phyloP scores from a whole-genome alignment of 2,113 vertebrate species.

The Chamaetylas fuelleborni region DNA sequence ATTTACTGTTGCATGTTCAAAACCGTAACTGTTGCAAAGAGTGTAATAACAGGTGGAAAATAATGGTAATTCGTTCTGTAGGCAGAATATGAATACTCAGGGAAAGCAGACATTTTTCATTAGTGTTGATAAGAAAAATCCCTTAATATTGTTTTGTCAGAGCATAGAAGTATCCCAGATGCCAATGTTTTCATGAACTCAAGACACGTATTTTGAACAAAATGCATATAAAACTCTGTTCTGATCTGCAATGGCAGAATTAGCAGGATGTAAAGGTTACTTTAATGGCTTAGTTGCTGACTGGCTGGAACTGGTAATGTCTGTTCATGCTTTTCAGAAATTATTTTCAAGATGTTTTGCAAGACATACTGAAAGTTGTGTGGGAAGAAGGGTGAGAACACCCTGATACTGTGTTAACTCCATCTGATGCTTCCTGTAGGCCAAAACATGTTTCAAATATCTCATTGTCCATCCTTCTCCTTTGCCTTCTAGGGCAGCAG shows the following conservation, averaged over 20 bases:
- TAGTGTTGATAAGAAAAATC: not conserved
- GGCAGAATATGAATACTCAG: not conserved
- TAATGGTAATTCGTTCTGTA: not conserved
- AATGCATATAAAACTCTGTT: not conserved
- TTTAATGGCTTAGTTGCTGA: not conserved
- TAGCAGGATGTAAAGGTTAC: not conserved
- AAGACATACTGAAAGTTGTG: conserved; percentile 31
- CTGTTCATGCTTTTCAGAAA: not conserved
- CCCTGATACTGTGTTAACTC: not conserved
- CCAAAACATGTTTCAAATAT: not conserved
- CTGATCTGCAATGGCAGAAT: not conserved
- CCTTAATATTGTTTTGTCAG: not conserved
- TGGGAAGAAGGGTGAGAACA: conserved; percentile 26
- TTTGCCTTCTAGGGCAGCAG: not conserved
- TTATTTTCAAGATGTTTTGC: conserved; percentile 4
- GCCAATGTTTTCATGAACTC: not conserved
- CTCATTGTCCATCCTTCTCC: not conserved
- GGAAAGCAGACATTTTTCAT: not conserved
- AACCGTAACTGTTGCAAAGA: not conserved
- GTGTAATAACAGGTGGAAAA: not conserved
- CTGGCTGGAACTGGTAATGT: not conserved
- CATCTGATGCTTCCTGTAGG: not conserved
- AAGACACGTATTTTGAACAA: not conserved
- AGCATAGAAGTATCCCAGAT: not conserved
- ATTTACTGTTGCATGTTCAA: not conserved